Conservation (phyloP, 2,113 vertebrate species). For the Semnornis frantzii region DNA sequence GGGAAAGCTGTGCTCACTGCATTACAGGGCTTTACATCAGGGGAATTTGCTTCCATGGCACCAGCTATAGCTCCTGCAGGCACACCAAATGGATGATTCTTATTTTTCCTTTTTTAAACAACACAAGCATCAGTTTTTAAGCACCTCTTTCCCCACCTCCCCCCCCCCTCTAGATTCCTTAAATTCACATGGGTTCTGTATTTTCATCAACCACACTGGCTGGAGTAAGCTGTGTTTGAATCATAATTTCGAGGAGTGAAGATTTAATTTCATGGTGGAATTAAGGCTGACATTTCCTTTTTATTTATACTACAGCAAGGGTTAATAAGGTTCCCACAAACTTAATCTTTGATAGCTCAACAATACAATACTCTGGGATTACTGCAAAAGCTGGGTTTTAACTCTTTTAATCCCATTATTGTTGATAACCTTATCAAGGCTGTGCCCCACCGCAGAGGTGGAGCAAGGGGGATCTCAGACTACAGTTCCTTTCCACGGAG, state of each 20-base stretch:
- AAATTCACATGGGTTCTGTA: background rate
- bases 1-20: background rate
- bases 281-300: conserved; percentile 72
- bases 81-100: background rate
- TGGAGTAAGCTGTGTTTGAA: conserved; percentile 42
- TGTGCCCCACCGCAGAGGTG: background rate
- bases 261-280: conserved; percentile 71
- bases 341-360: conserved; percentile 71
- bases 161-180: background rate
- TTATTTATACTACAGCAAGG: conserved; percentile 66
- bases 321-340: conserved; percentile 76
- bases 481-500: background rate
- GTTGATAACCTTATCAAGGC: conserved; percentile 35
- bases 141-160: background rate
- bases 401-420: conserved; percentile 73
- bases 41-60: background rate
- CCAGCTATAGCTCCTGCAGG: background rate
- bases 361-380: conserved; percentile 39
- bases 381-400: conserved; percentile 69
- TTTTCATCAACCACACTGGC: conserved; percentile 5
- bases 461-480: background rate
- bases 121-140: background rate
- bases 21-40: background rate
- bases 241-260: conserved; percentile 53
- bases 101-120: background rate